Percentiles rank a stretch among this genome's conserved stretches.
These are phyloP conservation scores for Syndactyla subalaris DNA, from an alignment of 2,797 vertebrate genomes.

Conservation along the genomic window DNA sequence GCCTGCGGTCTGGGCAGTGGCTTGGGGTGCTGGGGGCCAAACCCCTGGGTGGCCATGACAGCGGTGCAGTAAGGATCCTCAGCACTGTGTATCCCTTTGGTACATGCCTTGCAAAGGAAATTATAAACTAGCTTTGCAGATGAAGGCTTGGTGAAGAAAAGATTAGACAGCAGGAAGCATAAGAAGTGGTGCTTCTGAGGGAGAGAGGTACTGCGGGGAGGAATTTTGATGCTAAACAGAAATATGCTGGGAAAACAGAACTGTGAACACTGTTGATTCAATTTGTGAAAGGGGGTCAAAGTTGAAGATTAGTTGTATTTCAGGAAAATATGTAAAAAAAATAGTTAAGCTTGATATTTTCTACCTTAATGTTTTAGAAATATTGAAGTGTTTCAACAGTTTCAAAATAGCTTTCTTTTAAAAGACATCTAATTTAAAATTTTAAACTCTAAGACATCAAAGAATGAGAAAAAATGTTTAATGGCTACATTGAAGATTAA, in stretches of 20 bases:
- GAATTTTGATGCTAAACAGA: not conserved
- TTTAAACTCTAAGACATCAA: not conserved
- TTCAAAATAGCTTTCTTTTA: not conserved
- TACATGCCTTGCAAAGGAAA: not conserved
- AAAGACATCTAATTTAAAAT: not conserved
- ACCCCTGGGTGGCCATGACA: not conserved
- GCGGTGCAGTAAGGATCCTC: not conserved
- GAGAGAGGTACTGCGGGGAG: not conserved
- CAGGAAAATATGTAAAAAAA: not conserved
- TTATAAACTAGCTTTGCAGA: not conserved
- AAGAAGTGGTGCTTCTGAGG: not conserved
- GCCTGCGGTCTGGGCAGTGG: rapidly evolving
- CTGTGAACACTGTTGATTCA: not conserved
- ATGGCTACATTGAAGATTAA: not conserved
- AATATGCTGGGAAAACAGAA: not conserved
- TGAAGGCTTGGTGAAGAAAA: not conserved
- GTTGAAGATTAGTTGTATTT: not conserved
- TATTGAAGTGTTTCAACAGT: not conserved
- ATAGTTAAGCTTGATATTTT: not conserved
- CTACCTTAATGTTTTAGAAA: not conserved
- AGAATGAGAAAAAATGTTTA: not conserved
- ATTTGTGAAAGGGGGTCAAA: not conserved
- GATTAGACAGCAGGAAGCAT: not conserved
- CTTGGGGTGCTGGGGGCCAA: not conserved
- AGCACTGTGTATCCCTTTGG: not conserved